Base-by-base conservation (phyloP, 2,888 invertebrate genomes). In the Drosophila ezoana region DNA sequence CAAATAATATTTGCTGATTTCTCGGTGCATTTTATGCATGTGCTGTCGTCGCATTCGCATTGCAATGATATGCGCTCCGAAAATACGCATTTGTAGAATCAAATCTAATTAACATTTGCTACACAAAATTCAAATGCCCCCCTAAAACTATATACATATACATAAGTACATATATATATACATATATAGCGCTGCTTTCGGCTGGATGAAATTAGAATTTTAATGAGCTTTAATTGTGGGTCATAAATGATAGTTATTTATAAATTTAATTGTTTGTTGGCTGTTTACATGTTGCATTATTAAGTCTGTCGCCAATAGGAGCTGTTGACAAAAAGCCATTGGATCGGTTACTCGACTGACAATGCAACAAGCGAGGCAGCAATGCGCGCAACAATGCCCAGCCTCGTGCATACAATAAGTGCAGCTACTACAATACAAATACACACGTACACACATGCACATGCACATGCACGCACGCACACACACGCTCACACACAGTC, bases 301-400 rank as follows among this genome's bases (percentile, higher is more conserved):
- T 10, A 11, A 11, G 11, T 23, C 49, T 20, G 48, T 64, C 38
- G 20, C 20, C 41, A 51, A 33, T 69, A 70, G 33, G 66, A 56
- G 43, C 61, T 64, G 70, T 76, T 69, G 76, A 71, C 71, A 71
- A 64, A 66, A 64, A 68, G 63, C 53, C 68, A 47, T 38, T 48
- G 77, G 73, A 77, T 83, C 71, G 62, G 52, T 85, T 81, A 71
- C 75, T 76, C 65, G 71, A 71, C 72, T 74, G 79, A 75, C 82
- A 83, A 81, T 83, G 82, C 83, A 85, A 82, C 82, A 82, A 82
- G 82, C 84, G 66, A 61, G 63, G 77, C 76, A 63, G 69, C 78
- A 73, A 76, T 63, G 63, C 40, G 65, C 54, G 59, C 74, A 81
- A 82, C 84, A 82, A 84, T 76, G 71, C 78, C 63, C 67, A 49